Percentiles rank a stretch among this genome's conserved stretches.
phyloP scores from a whole-genome alignment of 2,797 vertebrate species.

The Micromesistius poutassou region DNA sequence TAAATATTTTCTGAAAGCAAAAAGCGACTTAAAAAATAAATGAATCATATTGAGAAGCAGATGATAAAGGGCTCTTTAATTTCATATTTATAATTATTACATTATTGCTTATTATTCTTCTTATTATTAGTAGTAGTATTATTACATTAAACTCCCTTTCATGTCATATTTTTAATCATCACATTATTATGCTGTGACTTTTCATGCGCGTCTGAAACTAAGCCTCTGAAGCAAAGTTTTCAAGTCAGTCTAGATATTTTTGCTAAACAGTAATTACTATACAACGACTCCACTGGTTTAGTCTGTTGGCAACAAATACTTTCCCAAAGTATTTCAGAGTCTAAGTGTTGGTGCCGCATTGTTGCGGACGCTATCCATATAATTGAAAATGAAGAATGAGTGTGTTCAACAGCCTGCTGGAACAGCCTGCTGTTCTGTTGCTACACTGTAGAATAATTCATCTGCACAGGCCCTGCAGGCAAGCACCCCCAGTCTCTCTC shows the following conservation, averaged over 20 bases:
- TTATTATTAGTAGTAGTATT: too few relatives aligned
- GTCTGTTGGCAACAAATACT: conserved; percentile 27
- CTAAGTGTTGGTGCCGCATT: conserved; percentile 45
- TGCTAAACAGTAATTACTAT: too few relatives aligned
- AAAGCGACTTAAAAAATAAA: background rate
- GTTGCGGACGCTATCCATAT: conserved; percentile 50
- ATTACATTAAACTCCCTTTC: background rate
- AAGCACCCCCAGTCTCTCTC: conserved; percentile 1
- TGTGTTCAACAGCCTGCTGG: conserved; percentile 35
- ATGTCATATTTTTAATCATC: too few relatives aligned
- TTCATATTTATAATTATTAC: background rate
- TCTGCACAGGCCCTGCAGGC: conserved; percentile 52
- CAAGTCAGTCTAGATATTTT: too few relatives aligned
- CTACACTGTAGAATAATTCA: conserved; percentile 36
- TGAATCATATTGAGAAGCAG: background rate
- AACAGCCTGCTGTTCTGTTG: background rate
- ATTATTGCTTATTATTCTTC: background rate
- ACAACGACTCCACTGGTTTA: background rate
- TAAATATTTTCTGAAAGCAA: too few relatives aligned
- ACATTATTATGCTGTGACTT: background rate
- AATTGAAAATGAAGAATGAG: conserved; percentile 57
- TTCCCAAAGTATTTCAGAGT: conserved; percentile 28
- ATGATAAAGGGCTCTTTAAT: background rate
- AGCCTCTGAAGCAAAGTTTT: too few relatives aligned
- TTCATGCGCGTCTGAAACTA: too few relatives aligned